A percentile compares a stretch with the other conserved stretches of the same genome.
phyloP scores from a whole-genome alignment of 2,888 invertebrate species.

The Agapostemon virescens region DNA sequence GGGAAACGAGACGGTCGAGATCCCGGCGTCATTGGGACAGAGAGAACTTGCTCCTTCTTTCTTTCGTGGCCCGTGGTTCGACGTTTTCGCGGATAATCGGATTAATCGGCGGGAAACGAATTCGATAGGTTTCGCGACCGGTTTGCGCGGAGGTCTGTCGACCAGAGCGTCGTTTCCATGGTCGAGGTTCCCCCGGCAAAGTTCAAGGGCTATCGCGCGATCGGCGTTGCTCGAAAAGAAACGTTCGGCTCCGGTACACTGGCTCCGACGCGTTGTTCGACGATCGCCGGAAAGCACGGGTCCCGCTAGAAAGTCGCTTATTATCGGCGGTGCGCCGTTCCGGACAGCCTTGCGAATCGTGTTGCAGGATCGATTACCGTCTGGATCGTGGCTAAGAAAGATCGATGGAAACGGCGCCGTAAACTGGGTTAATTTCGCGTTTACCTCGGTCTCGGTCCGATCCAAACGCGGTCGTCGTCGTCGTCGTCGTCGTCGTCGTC shows the following conservation, averaged over 20 bases:
- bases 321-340: too few species aligned
- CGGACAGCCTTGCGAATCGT: neutral
- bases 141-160: constrained; percentile 68
- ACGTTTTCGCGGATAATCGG: neutral
- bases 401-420: neutral
- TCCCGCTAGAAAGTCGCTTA: neutral
- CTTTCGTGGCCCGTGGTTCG: neutral
- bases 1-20: neutral
- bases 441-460: neutral
- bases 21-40: neutral
- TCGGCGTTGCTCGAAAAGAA: constrained; percentile 10
- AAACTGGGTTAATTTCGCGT: constrained; percentile 3
- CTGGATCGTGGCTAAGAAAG: neutral
- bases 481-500: too few species aligned
- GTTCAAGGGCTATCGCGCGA: constrained; percentile 40
- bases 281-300: neutral
- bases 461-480: too few species aligned
- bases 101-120: constrained; percentile 7
- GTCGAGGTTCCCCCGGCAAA: constrained; percentile 68
- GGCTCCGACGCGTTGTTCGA: neutral
- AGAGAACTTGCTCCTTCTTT: neutral
- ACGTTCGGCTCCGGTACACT: neutral
- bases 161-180: constrained; percentile 68
- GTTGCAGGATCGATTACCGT: neutral
- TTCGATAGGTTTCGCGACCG: constrained; percentile 57